Evolutionary conservation across 1,140 invertebrate species (phyloP), one percentile per base, ranked within the genome.

Genomic region (Drosophila rufa): DNA sequence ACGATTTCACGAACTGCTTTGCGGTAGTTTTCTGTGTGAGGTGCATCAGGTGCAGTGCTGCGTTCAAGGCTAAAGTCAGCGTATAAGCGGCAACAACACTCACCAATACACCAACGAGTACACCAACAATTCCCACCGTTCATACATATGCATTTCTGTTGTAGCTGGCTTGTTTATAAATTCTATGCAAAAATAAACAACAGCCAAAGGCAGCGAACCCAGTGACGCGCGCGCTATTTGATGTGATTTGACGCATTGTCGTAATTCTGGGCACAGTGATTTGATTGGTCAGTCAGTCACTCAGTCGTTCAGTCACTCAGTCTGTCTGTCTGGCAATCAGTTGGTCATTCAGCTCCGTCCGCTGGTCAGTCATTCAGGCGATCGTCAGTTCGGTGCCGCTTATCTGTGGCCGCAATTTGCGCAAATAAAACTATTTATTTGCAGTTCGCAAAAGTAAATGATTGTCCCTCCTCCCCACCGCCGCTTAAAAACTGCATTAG

Each of bases 341-440:
- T 66, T 30, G 33, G 38, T 62, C 64, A 47, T 14, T 68, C 46
- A 43, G 55, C 8, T 53, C 48, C 15, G 30, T 45, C 25, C 17
- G 40, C 22, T 38, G 27, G 40, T 59, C 69, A 59, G 69, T 43
- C 66, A 50, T 25, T 58, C 66, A n/a, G 66, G 45, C 65, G 65
- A 68, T 68, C 60, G 69, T 76, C 55, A 67, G 46, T 43, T 67
- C 50, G 17, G 60, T 76, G 55, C 43, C 71, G 65, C 84, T 90
- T 82, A 80, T 87, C 80, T 68, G 58, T 64, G 84, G 69, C 83
- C 77, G 73, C 84, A 83, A 87, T 89, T 87, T 87, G 78, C 84
- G 84, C 85, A 87, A 89, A 89, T 89, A 82, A 84, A 89, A 90
- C 84, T 87, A 89, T 83, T 83, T 89, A 80, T 77, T 82, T 87